phyloP scores from a whole-genome alignment of 2,797 vertebrate genomes.

The Picus viridis region DNA sequence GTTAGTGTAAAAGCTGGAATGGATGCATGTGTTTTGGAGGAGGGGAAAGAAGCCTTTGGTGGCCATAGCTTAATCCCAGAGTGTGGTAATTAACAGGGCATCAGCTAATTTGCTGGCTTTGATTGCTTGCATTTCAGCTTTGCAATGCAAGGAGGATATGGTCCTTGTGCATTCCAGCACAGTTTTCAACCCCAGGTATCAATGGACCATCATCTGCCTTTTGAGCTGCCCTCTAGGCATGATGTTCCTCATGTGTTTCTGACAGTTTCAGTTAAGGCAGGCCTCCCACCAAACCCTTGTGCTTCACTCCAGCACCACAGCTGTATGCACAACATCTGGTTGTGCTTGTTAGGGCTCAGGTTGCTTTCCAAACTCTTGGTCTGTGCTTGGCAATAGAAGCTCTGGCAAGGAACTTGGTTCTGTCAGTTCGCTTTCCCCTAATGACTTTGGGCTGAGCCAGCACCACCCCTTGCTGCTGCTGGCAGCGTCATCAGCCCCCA shows the following conservation, averaged over 20 bases:
- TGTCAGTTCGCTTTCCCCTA: not conserved
- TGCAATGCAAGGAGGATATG: not conserved
- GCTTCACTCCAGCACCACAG: not conserved
- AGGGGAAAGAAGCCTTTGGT: not conserved
- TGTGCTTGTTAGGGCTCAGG: not conserved
- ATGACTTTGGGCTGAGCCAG: not conserved
- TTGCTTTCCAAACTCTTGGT: fast-evolving
- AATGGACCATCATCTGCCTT: not conserved
- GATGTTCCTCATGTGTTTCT: not conserved
- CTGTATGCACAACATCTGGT: not conserved
- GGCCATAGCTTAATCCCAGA: not conserved
- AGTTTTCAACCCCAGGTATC: not conserved
- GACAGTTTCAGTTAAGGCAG: constrained; percentile 14
- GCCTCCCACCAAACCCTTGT: not conserved
- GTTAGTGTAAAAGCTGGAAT: not conserved
- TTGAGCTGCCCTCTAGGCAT: not conserved
- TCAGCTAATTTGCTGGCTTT: not conserved
- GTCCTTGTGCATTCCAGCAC: not conserved
- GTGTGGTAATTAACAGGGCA: not conserved
- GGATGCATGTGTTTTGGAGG: not conserved
- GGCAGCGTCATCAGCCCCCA: not conserved
- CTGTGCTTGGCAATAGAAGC: not conserved
- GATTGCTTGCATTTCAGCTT: not conserved
- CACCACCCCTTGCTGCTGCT: not conserved
- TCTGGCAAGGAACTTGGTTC: not conserved